Evolutionary conservation across 1,140 invertebrate species (phyloP), one percentile per base, ranked within the genome.

Genomic region (Tetraneura akinire): DNA sequence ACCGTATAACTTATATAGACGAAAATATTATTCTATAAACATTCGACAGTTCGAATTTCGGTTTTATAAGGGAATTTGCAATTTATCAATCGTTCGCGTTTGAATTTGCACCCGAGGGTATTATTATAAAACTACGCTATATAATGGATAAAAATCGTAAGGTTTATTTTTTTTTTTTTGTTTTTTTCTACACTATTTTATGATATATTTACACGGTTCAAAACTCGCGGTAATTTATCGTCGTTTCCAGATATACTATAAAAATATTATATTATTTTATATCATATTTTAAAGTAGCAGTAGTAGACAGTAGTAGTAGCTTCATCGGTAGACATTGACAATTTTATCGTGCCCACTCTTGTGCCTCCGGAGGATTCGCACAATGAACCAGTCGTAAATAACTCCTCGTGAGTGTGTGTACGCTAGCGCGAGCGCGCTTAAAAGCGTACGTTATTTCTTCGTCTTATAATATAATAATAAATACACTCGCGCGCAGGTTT

Each of bases 311-410:
- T 66, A 66, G 32, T 66, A 60, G 71, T 57, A 76, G 73, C 55
- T 60, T n/a, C 16, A n/a, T 18, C 51, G 32, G 70, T 73, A 53
- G 73, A 76, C 73, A 57, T 78, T 62, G 74, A 78, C 74, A 78
- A 78, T 78, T 78, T 78, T 78, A 78, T 78, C 74, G 74, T 78
- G 23, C 21, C 37, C 53, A 37, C 53, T 42, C 71, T 45, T 18
- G 9, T 32, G 14, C 55, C 29, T 32, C 51, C 73, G 53, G 32
- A 60, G 11, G 73, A 62, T 78, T 78, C 74, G 74, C 74, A 78
- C 53, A 78, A 78, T 78, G 73, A 32, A 13, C 73, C 73, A 57
- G 74, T 62, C 74, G 74, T 78, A 78, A 78, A 78, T 78, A 78
- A 78, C 53, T 55, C 16, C 55, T 45, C n/a, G 21, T 42, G 10